Evolutionary conservation across 2,113 vertebrate species (phyloP).

Genomic region (Numenius arquata): DNA sequence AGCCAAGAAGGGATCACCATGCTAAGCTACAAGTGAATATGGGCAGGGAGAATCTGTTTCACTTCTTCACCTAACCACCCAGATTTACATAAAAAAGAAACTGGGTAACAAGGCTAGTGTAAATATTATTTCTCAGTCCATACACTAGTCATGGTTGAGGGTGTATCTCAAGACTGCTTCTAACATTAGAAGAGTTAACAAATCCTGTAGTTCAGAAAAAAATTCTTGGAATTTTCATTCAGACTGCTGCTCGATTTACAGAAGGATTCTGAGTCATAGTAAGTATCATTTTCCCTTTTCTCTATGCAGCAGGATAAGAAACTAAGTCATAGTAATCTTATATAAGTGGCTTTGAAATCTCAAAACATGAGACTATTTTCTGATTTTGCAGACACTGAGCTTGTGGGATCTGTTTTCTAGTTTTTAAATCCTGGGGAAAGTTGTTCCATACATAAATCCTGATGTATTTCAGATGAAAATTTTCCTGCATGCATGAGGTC

Average conservation of each 20-base stretch:
- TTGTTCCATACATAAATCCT: neutral
- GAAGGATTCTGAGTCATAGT: neutral
- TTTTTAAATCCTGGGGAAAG: neutral
- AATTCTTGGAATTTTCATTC: neutral
- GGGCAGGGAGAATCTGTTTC: neutral
- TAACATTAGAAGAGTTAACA: neutral
- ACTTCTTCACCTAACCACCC: neutral
- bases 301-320: neutral
- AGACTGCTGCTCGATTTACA: neutral
- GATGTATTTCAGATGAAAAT: neutral
- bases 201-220: neutral
- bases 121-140: neutral
- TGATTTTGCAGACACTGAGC: neutral
- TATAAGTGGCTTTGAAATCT: neutral
- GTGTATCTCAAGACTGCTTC: neutral
- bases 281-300: neutral
- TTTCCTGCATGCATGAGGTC: neutral
- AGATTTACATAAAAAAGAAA: neutral
- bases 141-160: neutral
- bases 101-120: neutral
- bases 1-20: neutral
- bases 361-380: neutral
- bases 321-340: neutral
- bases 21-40: neutral
- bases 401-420: neutral